Conservation (phyloP, 2,797 vertebrate genomes). For the Spondyliosoma cantharus region DNA sequence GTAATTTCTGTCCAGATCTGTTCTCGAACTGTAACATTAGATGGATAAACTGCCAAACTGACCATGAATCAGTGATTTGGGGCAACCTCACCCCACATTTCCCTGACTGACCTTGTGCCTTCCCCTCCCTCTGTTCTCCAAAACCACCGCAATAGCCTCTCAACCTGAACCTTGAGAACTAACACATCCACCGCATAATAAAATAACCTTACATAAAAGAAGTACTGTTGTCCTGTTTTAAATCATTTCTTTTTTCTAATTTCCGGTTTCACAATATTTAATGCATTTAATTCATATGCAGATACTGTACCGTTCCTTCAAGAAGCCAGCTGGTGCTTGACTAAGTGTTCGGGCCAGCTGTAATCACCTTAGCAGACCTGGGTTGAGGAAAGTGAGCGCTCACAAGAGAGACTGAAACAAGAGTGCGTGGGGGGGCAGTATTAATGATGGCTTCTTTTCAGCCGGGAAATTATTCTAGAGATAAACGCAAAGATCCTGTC, state of each 20-base stretch:
- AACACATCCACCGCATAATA: slow-evolving; percentile 65
- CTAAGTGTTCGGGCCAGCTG: slow-evolving; percentile 14
- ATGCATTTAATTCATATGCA: not conserved
- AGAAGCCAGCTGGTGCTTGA: slow-evolving; percentile 44
- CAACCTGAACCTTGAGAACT: slow-evolving; percentile 44
- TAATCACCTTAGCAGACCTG: slow-evolving; percentile 60
- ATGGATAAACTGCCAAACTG: slow-evolving; percentile 28
- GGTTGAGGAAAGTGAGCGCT: slow-evolving; percentile 31
- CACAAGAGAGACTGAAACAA: slow-evolving; percentile 40
- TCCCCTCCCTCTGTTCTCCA: slow-evolving; percentile 28
- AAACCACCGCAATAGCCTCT: slow-evolving; percentile 37
- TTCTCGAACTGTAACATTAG: slow-evolving; percentile 25
- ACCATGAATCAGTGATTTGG: slow-evolving; percentile 35
- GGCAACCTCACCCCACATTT: slow-evolving; percentile 46
- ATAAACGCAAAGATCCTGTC: slow-evolving; percentile 55
- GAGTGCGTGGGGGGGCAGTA: slow-evolving; percentile 17
- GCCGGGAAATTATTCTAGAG: slow-evolving; percentile 37
- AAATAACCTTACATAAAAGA: slow-evolving; percentile 62
- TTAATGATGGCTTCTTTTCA: slow-evolving; percentile 52
- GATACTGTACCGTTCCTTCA: slow-evolving; percentile 25
- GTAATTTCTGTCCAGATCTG: slow-evolving; percentile 44
- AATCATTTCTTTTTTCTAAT: not conserved
- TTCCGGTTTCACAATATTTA: not conserved
- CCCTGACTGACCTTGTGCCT: slow-evolving; percentile 56
- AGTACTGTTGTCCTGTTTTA: slow-evolving; percentile 18